Evolutionary conservation across 2,113 vertebrate species (phyloP).

Genomic region (Laterallus jamaicensis): DNA sequence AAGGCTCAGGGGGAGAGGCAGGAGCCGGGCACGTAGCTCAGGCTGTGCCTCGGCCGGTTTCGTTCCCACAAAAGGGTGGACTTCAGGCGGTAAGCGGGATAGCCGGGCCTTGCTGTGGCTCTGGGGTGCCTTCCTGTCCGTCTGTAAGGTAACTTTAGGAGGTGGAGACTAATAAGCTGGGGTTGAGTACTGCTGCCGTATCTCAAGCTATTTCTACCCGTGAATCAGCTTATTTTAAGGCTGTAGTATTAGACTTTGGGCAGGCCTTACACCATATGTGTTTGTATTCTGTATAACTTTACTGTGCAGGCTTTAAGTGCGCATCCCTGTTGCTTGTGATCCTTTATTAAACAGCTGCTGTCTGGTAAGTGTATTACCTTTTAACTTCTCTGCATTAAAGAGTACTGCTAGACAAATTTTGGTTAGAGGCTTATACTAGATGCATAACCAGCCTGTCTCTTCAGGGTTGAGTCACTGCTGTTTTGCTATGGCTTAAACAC

Average conservation of each 20-base stretch:
- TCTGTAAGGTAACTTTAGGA: not conserved
- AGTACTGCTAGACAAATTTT: rapidly evolving
- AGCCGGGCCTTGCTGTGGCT: not conserved
- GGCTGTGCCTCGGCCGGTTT: rapidly evolving
- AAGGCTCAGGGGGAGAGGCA: rapidly evolving
- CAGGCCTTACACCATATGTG: rapidly evolving
- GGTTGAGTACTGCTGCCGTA: not conserved
- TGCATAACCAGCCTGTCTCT: not conserved
- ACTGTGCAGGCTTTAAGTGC: rapidly evolving
- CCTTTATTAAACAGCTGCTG: not conserved
- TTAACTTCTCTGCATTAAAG: rapidly evolving
- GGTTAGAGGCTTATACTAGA: too few species aligned
- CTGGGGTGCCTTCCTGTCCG: too few species aligned
- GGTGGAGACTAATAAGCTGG: rapidly evolving
- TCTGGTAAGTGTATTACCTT: rapidly evolving
- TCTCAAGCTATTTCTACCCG: not conserved
- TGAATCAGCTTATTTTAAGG: not conserved
- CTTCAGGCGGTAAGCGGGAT: rapidly evolving
- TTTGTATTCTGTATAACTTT: rapidly evolving
- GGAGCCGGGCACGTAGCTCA: rapidly evolving
- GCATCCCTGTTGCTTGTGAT: rapidly evolving
- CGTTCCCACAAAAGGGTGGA: rapidly evolving
- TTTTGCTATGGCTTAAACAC: not conserved
- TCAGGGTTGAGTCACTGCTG: not conserved
- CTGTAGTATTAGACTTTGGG: rapidly evolving